Evolutionary conservation across 1,140 invertebrate genomes (phyloP).

Genomic region (Drosophila busckii): DNA sequence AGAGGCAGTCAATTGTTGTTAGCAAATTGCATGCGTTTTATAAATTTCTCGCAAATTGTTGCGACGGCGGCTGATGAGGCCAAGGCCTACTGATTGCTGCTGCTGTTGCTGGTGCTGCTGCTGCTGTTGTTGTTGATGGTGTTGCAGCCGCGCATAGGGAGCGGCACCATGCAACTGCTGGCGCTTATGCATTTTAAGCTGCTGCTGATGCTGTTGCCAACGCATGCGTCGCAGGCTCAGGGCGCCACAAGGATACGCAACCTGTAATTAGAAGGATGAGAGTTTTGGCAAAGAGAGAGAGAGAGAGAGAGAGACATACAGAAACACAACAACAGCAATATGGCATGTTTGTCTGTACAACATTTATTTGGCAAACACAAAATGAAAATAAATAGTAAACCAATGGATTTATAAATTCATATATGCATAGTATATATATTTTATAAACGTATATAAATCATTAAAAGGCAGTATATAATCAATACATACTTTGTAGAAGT

Average conservation of each 20-base stretch:
- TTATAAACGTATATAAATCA: conserved; percentile 39
- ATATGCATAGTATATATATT: conserved; percentile 44
- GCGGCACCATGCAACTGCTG: conserved; percentile 4
- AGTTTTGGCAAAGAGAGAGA: conserved; percentile 34
- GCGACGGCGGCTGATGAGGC: conserved; percentile 32
- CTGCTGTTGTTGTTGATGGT: conserved; percentile 2
- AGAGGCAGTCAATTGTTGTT: conserved; percentile 63
- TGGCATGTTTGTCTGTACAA: conserved; percentile 21
- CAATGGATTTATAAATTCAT: conserved; percentile 30
- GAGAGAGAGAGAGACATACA: conserved; percentile 17
- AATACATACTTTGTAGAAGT: conserved; percentile 22
- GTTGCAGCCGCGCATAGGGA: conserved; percentile 13
- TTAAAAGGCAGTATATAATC: conserved; percentile 46
- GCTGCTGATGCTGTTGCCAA: conserved; percentile 43
- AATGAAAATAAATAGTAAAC: conserved; percentile 7
- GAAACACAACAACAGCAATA: conserved; percentile 23
- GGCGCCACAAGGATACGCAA: conserved; percentile 51
- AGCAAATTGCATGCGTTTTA: conserved; percentile 58
- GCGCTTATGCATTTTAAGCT: conserved; percentile 13
- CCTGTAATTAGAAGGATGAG: conserved; percentile 46
- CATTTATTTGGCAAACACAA: conserved; percentile 26
- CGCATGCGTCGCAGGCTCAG: conserved; percentile 58
- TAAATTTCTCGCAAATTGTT: conserved; percentile 56
- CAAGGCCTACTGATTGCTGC: conserved; percentile 20
- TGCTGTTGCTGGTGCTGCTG: conserved; percentile 13